Base-by-base conservation (phyloP, 1,140 invertebrate species). In the Zaprionus kolodkinae region DNA sequence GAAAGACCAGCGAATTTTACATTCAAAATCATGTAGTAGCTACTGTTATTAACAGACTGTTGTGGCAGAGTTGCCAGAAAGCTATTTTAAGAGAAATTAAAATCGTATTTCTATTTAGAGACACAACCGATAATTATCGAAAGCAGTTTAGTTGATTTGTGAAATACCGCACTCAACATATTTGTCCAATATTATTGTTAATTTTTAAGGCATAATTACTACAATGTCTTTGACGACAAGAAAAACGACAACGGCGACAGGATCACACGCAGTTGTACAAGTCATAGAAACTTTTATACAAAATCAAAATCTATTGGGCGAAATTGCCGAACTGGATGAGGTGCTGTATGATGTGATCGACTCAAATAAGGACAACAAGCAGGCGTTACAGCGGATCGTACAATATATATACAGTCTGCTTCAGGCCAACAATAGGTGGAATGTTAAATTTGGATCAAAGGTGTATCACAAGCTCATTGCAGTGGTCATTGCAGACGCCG, bases 241-340 rank as follows among this genome's bases (percentile, higher is more conserved):
- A n/a, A 89, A 72, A 71, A 70, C 74, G 36, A 87, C 70, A 33
- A 80, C 80, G 25, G 25, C 71, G 5, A 87, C 84, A 10, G 55
- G 57, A 13, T 84, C 80, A 0, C 71, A 87, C 27, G 85, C 81
- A 0, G 85, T 88, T 21, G 85, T 89, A 3, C 70, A 85, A 56
- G 78, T 71, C 9, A 30, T 88, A 7, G 85, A 88, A 7, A 57
- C 54, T 0, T 88, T 76, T 57, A 88, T 88, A 15, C 85, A 85
- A 13, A 88, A 88, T 36, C 81, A 88, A 57, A 88, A 88, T 59
- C 30, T 89, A n/a, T 56, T 89, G 17, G 85, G 85, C 2, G 81
- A 85, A 9, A 61, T 88, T 3, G 85, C 85, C 13, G 85, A 89
- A 13, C 54, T 88, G 15, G 85, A 88, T 57, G 85, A 88, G 3